Conservation (phyloP, 2,113 vertebrate species). For the Felis chaus region DNA sequence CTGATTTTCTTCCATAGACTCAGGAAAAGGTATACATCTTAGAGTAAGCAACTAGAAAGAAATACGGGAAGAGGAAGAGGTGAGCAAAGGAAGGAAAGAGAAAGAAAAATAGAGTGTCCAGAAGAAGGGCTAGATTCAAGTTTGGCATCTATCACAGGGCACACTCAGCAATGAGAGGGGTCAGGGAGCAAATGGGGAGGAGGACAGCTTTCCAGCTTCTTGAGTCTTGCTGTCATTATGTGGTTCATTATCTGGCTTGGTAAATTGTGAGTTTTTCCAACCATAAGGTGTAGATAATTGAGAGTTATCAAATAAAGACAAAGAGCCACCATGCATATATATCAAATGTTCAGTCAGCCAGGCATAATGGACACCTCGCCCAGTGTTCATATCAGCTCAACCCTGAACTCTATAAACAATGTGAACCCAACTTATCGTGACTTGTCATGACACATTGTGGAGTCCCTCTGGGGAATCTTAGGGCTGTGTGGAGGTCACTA, state of each 20-base stretch:
- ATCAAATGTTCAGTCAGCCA: neutral
- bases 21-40: neutral
- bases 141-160: neutral
- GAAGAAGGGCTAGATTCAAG: neutral
- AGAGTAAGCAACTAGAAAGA: neutral
- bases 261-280: neutral
- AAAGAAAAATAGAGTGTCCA: neutral
- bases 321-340: neutral
- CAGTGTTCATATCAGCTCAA: neutral
- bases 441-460: neutral
- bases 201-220: neutral
- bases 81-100: neutral
- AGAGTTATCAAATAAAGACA: constrained; percentile 8
- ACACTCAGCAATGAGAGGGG: neutral
- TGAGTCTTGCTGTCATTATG: neutral
- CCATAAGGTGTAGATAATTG: neutral
- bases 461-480: neutral
- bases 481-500: neutral
- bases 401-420: neutral
- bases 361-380: neutral
- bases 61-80: neutral
- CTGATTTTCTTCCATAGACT: neutral
- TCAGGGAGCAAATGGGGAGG: neutral
- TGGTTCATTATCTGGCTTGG: neutral
- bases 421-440: neutral